phyloP scores from a whole-genome alignment of 2,113 vertebrate species.

The Cololabis saira region DNA sequence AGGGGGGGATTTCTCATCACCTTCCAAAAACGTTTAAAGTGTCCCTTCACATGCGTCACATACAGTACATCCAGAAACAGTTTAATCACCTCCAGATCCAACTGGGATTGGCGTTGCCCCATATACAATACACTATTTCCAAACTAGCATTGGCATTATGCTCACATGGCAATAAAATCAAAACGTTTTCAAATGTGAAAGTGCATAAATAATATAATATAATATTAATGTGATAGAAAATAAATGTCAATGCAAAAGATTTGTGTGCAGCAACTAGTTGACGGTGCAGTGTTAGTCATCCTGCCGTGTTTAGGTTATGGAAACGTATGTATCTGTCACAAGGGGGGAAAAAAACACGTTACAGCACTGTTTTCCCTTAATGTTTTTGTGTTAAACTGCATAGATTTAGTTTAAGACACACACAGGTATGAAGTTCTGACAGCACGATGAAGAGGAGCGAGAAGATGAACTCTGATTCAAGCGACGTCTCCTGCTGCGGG shows the following conservation, averaged over 20 bases:
- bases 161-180: slow-evolving; percentile 7
- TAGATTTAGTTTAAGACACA: slow-evolving; percentile 76
- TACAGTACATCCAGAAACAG: neutral
- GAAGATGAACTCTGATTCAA: slow-evolving; percentile 12
- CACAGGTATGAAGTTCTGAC: slow-evolving; percentile 63
- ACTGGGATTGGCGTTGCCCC: neutral
- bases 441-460: slow-evolving; percentile 45
- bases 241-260: neutral
- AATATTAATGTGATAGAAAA: slow-evolving; percentile 14
- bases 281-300: slow-evolving; percentile 46
- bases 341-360: neutral
- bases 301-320: too few relatives aligned
- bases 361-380: slow-evolving; percentile 50
- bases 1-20: neutral
- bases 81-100: neutral
- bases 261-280: slow-evolving; percentile 28
- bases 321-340: neutral
- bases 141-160: slow-evolving; percentile 2
- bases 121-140: neutral
- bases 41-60: neutral
- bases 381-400: slow-evolving; percentile 55
- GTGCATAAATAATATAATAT: slow-evolving; percentile 21
- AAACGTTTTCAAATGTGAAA: slow-evolving; percentile 17
- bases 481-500: slow-evolving; percentile 4
- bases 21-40: neutral